Percentiles rank a stretch among this genome's conserved stretches.
phyloP scores from a whole-genome alignment of 92 coral and sea anemone genomes.

The Micromussa lordhowensis region DNA sequence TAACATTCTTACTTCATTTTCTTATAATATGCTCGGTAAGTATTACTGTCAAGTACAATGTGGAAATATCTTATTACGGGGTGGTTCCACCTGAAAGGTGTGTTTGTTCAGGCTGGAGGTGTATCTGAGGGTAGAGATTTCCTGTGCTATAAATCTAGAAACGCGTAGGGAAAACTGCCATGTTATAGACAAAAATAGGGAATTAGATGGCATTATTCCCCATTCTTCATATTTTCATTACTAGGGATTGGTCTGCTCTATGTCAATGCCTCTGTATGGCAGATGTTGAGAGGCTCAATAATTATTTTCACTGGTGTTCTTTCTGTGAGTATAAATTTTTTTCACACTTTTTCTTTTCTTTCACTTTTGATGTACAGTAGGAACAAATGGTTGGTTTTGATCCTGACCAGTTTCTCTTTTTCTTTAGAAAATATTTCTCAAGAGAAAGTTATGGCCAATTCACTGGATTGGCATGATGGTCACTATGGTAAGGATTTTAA shows the following conservation, averaged over 20 bases:
- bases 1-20: too few species aligned
- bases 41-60: too few species aligned
- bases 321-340: conserved; percentile 50
- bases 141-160: too few species aligned
- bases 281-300: conserved; percentile 83
- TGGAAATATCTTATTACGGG: too few species aligned
- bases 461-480: conserved; percentile 71
- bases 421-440: conserved; percentile 60
- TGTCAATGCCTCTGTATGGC: conserved; percentile 87
- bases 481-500: conserved; percentile 44
- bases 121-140: too few species aligned
- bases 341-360: not conserved
- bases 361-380: not conserved
- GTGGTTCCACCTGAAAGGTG: too few species aligned
- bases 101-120: too few species aligned
- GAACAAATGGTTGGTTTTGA: not conserved
- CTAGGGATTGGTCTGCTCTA: conserved; percentile 77
- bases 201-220: too few species aligned
- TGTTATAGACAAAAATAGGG: too few species aligned
- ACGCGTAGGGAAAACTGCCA: too few species aligned
- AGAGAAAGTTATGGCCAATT: conserved; percentile 74
- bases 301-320: conserved; percentile 79
- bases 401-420: not conserved
- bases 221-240: too few species aligned
- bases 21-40: too few species aligned